Evolutionary conservation across 92 coral and sea anemone genomes (phyloP), one percentile per base, ranked within the genome.

Genomic region (Actinostola sp.): DNA sequence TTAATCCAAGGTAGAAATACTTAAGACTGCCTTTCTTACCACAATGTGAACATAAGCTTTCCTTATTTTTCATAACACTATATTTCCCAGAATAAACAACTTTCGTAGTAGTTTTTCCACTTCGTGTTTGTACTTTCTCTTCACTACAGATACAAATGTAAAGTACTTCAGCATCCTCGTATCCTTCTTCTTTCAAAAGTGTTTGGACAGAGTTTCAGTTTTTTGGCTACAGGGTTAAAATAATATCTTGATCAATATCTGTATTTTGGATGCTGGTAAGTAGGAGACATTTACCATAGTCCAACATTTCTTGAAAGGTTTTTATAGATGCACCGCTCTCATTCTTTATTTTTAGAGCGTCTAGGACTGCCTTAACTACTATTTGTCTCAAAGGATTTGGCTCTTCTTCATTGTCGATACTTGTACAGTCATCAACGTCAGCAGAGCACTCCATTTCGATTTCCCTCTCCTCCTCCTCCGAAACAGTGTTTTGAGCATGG

Each of bases 181-280:
- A 82, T 0, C 96, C 91, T n/a, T 86, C 91, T 63, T 81, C 96
- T 49, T 82, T 89, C 12, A 89, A 78, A 21, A 89, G 82, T 26
- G 24, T 28, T 27, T 85, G 88, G 0, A 72, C 91, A 50, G 31
- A 70, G 56, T 73, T 86, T 84, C 90, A 86, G 30, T 23, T 84
- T 45, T 78, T 82, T 11, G 88, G 96, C 89, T 86, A 85, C 35
- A 86, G 62, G 0, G 83, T 68, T 20, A 63, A 53, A 16, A 89
- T 68, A 67, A 85, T 81, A 8, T 89, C 84, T 34, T 35, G 34
- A 58, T 86, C 96, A 19, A 89, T 58, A 63, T 78, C 63, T 56
- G 73, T 74, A 68, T 61, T 56, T 14, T 45, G 17, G 23, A 63
- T 26, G 46, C 79, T 36, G 21, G 91, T 46, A 34, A 77, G 75